These are phyloP conservation scores for Holocentrus rufus DNA, from an alignment of 2,797 vertebrate species.

Conservation along the genomic window DNA sequence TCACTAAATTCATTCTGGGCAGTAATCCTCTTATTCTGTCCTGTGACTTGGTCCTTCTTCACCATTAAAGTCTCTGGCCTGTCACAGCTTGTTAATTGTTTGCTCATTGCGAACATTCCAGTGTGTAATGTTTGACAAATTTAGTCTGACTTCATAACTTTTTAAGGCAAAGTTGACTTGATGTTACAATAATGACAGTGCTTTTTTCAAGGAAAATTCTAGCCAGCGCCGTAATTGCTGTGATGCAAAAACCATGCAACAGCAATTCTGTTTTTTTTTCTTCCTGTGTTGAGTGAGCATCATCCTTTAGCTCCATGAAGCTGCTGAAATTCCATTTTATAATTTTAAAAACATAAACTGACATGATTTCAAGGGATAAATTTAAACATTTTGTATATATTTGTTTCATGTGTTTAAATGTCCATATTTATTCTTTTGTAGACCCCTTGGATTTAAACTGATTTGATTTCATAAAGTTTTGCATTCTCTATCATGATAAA, in stretches of 20 bases:
- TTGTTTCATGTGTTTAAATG: no score
- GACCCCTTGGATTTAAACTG: no score
- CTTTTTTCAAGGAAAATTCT: no score
- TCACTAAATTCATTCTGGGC: neutral
- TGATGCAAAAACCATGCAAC: neutral
- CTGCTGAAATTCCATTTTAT: neutral
- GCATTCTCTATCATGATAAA: neutral
- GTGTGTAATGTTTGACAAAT: constrained; percentile 45
- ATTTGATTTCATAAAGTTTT: neutral
- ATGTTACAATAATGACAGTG: no score
- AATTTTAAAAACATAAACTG: neutral
- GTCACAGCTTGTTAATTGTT: neutral
- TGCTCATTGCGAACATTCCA: neutral
- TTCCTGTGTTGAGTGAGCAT: neutral
- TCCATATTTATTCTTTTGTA: neutral
- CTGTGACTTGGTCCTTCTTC: neutral
- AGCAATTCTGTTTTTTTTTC: neutral
- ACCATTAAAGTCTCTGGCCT: neutral
- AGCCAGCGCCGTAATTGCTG: no score
- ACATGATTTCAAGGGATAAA: neutral
- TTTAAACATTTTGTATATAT: neutral
- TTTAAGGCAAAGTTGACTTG: neutral
- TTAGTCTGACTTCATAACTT: constrained; percentile 12
- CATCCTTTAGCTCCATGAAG: neutral
- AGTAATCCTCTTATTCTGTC: neutral